Conservation (phyloP, 2,888 invertebrate species). For the Tiphia femorata region DNA sequence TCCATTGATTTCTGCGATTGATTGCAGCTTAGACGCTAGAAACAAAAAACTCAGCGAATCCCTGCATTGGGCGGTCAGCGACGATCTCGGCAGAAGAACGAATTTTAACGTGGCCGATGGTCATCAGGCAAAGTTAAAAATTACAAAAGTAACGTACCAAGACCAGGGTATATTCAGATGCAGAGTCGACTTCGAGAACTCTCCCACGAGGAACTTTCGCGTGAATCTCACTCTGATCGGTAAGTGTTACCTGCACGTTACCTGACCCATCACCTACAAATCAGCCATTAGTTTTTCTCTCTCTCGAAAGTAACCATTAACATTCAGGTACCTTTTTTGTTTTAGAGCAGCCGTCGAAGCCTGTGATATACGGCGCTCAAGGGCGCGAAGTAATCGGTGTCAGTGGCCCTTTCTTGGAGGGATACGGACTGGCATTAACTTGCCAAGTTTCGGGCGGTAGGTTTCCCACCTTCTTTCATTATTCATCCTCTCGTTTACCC, state of each 20-base stretch:
- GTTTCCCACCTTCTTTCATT: slow-evolving; percentile 38
- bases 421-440: slow-evolving; percentile 84
- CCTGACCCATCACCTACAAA: not conserved
- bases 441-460: slow-evolving; percentile 91
- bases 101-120: slow-evolving; percentile 82
- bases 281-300: not conserved
- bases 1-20: not conserved
- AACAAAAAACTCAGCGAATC: slow-evolving; percentile 77
- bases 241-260: no score
- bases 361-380: slow-evolving; percentile 86
- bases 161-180: slow-evolving; percentile 91
- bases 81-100: slow-evolving; percentile 81
- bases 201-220: slow-evolving; percentile 88
- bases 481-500: no score
- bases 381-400: slow-evolving; percentile 83
- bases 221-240: slow-evolving; percentile 90
- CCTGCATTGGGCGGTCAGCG: slow-evolving; percentile 83
- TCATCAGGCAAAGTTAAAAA: slow-evolving; percentile 76
- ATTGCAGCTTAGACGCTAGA: slow-evolving; percentile 82
- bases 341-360: slow-evolving; percentile 84
- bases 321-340: slow-evolving; percentile 44
- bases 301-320: not conserved
- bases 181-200: slow-evolving; percentile 89
- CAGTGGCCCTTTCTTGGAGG: slow-evolving; percentile 90
- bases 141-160: slow-evolving; percentile 78